Percentiles rank a stretch among this genome's conserved stretches.
Evolutionary conservation across 2,113 vertebrate species (phyloP).

Genomic region (Salvelinus fontinalis): DNA sequence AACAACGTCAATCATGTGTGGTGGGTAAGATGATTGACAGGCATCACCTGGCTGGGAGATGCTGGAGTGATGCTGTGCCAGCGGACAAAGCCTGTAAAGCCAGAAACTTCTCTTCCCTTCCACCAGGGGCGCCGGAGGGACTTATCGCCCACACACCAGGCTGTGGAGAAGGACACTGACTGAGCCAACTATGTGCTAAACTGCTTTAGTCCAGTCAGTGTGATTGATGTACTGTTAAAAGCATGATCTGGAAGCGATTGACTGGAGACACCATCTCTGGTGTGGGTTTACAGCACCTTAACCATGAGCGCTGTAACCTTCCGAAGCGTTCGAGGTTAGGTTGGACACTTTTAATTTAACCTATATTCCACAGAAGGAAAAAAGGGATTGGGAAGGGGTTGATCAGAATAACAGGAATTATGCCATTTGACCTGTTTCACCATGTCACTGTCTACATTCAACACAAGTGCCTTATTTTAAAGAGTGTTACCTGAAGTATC

Average conservation of each 20-base stretch:
- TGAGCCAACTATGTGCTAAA: not conserved
- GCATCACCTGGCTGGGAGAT: slow-evolving; percentile 3
- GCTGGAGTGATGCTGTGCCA: not conserved
- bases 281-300: not conserved
- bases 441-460: not conserved
- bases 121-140: slow-evolving; percentile 22
- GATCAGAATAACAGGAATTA: not conserved
- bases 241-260: slow-evolving; percentile 18
- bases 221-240: slow-evolving; percentile 39
- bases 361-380: not conserved
- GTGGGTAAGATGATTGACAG: not conserved
- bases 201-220: not conserved
- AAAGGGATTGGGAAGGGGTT: not conserved
- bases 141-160: not conserved
- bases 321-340: not conserved
- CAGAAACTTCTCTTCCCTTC: slow-evolving; percentile 25
- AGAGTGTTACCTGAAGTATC: too few relatives aligned
- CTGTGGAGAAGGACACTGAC: not conserved
- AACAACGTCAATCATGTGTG: not conserved
- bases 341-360: not conserved
- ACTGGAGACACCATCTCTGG: not conserved
- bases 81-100: slow-evolving; percentile 8
- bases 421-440: not conserved
- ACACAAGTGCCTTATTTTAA: not conserved
- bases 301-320: not conserved